Base-by-base conservation (phyloP, 2,888 invertebrate genomes). In the Tridacna gigas region DNA sequence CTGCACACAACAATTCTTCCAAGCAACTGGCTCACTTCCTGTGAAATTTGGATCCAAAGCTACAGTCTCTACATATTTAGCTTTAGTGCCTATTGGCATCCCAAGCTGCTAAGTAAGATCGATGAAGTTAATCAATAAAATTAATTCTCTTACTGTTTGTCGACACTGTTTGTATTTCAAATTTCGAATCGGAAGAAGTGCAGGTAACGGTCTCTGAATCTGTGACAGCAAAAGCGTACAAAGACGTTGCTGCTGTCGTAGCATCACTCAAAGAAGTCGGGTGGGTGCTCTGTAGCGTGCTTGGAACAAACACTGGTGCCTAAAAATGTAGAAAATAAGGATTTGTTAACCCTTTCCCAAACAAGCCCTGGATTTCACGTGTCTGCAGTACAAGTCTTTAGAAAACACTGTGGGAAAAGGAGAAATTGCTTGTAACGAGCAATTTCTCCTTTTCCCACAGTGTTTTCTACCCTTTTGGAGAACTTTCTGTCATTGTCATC, bases 151-250 rank as follows among this genome's bases (percentile, higher is more conserved):
- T 67, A 67, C 67, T 67, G 26, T 65, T 28, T 25, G 69, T 18
- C 25, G 66, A 28, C 12, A 26, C 61, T 9, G 65, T 47, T 20
- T 45, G 56, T 51, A 84, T 61, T 67, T 73, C 61, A 67, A 85
- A 85, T 69, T 63, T 71, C 0, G 82, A 20, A 48, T 85, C 77
- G 20, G 79, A 74, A 15, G 61, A 26, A 11, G 77, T 74, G 65
- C 85, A 85, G 0, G 77, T 82, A 61, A 85, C 51, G 9, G 82
- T 0, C 13, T 80, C 77, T 5, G 77, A n/a, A 69, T 85, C 85
- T 2, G 63, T 75, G 2, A 82, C 85, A 15, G 69, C 47, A 28
- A 85, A 82, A 0, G 77, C 56, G 25, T 82, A 78, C 48, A 85
- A 48, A 0, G 74, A 22, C n/a, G 65, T 80, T 25, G 80, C 74